Conservation (phyloP, 2,888 invertebrate genomes). For the Anticlea derivata region DNA sequence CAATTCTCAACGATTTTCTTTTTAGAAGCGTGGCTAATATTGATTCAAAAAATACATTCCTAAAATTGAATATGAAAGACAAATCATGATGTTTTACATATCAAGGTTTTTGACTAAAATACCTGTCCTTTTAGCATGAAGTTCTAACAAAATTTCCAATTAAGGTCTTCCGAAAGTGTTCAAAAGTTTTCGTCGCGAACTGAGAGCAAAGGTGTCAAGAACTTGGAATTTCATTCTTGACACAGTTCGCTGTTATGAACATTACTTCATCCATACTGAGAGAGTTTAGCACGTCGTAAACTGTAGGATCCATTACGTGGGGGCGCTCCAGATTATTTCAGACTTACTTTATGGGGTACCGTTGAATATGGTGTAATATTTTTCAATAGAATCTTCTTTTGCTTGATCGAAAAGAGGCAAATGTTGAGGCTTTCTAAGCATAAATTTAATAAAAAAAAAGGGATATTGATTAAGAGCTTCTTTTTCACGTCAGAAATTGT, state of each 20-base stretch:
- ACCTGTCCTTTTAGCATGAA: constrained; percentile 12
- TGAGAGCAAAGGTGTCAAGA: constrained; percentile 57
- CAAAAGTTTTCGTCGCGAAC: constrained; percentile 42
- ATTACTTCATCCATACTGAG: constrained; percentile 61
- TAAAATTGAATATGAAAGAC: too few relatives aligned
- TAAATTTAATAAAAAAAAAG: constrained; percentile 9
- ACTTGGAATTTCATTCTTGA: constrained; percentile 60
- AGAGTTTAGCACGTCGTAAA: constrained; percentile 75
- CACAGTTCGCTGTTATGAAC: constrained; percentile 65
- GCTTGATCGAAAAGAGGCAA: constrained; percentile 25
- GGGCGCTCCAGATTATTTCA: constrained; percentile 56
- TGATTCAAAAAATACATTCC: too few relatives aligned
- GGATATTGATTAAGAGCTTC: constrained; percentile 5
- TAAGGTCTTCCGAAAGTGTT: constrained; percentile 35
- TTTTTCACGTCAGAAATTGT: constrained; percentile 7
- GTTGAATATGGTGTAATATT: constrained; percentile 49
- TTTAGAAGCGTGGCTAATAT: constrained; percentile 35
- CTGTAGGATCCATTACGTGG: constrained; percentile 66
- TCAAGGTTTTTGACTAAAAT: neutral
- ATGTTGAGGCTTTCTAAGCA: constrained; percentile 11
- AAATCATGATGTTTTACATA: neutral
- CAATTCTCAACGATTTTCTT: constrained; percentile 60
- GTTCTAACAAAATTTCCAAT: constrained; percentile 27
- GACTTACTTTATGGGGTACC: constrained; percentile 48
- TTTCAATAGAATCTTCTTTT: constrained; percentile 38